Percentiles rank a stretch among this genome's conserved stretches.
phyloP scores from a whole-genome alignment of 2,888 invertebrate genomes.

The Mythimna vitellina region DNA sequence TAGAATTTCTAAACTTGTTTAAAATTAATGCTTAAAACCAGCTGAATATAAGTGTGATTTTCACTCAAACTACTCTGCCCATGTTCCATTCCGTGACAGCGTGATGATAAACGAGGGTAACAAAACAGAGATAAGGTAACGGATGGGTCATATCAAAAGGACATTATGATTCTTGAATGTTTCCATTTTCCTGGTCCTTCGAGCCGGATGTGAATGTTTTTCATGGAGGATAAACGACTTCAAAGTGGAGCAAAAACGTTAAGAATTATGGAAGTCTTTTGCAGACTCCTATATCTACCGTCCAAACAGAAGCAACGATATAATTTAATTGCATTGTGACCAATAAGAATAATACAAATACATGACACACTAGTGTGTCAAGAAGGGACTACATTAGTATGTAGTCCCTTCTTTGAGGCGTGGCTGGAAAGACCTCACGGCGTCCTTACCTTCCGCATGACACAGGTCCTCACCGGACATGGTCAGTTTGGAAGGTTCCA shows the following conservation, averaged over 20 bases:
- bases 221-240: background rate
- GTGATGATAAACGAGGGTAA: conserved; percentile 53
- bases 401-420: too few relatives aligned
- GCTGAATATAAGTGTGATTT: conserved; percentile 45
- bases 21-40: background rate
- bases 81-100: conserved; percentile 46
- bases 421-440: too few relatives aligned
- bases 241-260: background rate
- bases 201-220: conserved; percentile 11
- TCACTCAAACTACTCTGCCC: conserved; percentile 25
- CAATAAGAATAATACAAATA: too few relatives aligned
- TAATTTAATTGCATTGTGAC: too few relatives aligned
- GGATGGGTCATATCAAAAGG: conserved; percentile 58
- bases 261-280: too few relatives aligned
- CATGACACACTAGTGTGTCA: too few relatives aligned
- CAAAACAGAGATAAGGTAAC: conserved; percentile 42
- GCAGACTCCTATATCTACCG: too few relatives aligned
- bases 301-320: too few relatives aligned
- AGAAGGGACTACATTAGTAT: too few relatives aligned
- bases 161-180: conserved; percentile 57
- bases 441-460: too few relatives aligned
- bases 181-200: conserved; percentile 28
- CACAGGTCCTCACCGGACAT: too few relatives aligned
- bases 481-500: too few relatives aligned
- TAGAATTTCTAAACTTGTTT: background rate